Conservation (phyloP, 2,888 invertebrate genomes). For the Crocallis elinguaria region DNA sequence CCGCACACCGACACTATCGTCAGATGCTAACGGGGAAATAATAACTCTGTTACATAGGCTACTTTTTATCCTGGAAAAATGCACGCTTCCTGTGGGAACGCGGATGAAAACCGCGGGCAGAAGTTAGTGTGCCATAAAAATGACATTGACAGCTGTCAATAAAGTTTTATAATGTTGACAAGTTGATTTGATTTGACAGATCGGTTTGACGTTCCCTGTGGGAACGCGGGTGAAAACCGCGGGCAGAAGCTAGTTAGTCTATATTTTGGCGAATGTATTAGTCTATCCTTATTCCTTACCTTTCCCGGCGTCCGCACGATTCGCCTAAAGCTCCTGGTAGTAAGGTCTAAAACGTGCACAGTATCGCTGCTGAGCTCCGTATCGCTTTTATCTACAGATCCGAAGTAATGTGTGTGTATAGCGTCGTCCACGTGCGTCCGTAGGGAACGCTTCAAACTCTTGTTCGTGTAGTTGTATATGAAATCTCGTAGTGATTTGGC, state of each 20-base stretch:
- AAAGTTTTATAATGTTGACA: too few relatives aligned
- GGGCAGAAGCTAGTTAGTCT: too few relatives aligned
- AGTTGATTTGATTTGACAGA: too few relatives aligned
- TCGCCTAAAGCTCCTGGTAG: constrained; percentile 86
- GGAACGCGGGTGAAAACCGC: too few relatives aligned
- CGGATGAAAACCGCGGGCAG: too few relatives aligned
- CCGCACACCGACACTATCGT: constrained; percentile 90
- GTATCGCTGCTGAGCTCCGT: constrained; percentile 48
- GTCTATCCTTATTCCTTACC: constrained; percentile 69
- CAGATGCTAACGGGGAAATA: constrained; percentile 80
- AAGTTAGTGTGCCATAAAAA: too few relatives aligned
- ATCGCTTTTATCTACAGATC: constrained; percentile 47
- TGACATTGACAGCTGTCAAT: too few relatives aligned
- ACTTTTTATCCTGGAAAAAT: too few relatives aligned
- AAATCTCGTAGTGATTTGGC: constrained; percentile 80
- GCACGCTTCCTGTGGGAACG: too few relatives aligned
- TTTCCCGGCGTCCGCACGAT: constrained; percentile 85
- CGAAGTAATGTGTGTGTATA: constrained; percentile 73
- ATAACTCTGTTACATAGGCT: background rate
- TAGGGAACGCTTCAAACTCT: constrained; percentile 65
- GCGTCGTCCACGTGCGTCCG: constrained; percentile 67
- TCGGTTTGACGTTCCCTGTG: too few relatives aligned
- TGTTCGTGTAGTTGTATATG: constrained; percentile 80
- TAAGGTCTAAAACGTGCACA: constrained; percentile 87
- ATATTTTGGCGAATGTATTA: too few relatives aligned